Conservation (phyloP, 1,140 invertebrate genomes). For the Pseudomyrmex flavicornis region DNA sequence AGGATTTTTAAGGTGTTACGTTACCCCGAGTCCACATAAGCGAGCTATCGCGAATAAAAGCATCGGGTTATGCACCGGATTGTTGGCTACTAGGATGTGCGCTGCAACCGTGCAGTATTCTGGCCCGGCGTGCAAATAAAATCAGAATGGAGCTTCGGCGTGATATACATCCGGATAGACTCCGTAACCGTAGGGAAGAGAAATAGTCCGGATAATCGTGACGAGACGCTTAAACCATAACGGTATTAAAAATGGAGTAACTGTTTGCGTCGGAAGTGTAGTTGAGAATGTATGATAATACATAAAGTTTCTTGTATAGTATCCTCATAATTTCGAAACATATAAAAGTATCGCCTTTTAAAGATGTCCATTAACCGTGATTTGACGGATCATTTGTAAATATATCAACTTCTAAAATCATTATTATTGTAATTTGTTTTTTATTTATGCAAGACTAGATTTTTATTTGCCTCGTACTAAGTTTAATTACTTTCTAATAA, state of each 20-base stretch:
- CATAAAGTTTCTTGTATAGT: too few species aligned
- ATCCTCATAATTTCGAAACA: too few species aligned
- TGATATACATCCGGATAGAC: slow-evolving; percentile 14
- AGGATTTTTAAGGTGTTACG: slow-evolving; percentile 62
- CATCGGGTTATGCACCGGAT: background rate
- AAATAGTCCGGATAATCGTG: background rate
- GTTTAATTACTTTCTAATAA: too few species aligned
- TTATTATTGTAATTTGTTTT: too few species aligned
- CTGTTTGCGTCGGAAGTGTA: background rate
- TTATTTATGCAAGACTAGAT: too few species aligned
- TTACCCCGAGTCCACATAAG: slow-evolving; percentile 57
- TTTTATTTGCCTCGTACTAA: too few species aligned
- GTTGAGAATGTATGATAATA: background rate
- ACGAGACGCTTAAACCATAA: background rate
- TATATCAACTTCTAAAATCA: too few species aligned
- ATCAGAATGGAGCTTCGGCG: background rate
- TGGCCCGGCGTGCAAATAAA: slow-evolving; percentile 8
- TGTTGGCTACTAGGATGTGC: background rate
- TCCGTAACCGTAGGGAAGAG: background rate
- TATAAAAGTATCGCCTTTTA: too few species aligned
- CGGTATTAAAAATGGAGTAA: slow-evolving; percentile 3
- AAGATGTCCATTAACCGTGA: too few species aligned
- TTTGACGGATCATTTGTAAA: too few species aligned
- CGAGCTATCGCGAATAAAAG: slow-evolving; percentile 62
- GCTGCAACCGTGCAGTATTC: slow-evolving; percentile 2